Conservation (phyloP, 1,140 invertebrate genomes). For the Trichomalopsis sarcophagae region DNA sequence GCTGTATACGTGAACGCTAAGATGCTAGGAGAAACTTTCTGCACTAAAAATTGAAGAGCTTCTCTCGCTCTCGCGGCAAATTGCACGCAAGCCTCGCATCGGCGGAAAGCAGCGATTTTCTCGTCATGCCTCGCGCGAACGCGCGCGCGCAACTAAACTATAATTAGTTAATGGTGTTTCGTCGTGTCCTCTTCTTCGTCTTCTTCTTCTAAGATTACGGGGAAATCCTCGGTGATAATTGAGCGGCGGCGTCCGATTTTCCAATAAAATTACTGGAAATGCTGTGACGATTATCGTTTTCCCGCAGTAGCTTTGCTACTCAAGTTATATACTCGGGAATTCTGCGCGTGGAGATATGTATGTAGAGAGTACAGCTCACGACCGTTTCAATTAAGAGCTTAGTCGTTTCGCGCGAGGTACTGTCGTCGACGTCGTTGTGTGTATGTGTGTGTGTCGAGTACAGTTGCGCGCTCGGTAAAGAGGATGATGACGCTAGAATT, state of each 20-base stretch:
- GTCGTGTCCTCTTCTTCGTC: not conserved
- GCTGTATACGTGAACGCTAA: conserved; percentile 44
- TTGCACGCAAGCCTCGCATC: conserved; percentile 49
- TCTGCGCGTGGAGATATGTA: not conserved
- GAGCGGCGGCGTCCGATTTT: not conserved
- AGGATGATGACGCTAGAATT: not conserved
- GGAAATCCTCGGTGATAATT: not conserved
- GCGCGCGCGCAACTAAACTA: conserved; percentile 53
- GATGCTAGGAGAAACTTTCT: conserved; percentile 55
- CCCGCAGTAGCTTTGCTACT: not conserved
- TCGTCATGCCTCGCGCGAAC: conserved; percentile 49
- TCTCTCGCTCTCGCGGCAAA: conserved; percentile 56
- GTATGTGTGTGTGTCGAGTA: no score
- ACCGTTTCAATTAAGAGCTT: conserved; percentile 25
- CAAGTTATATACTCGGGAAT: not conserved
- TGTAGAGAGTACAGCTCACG: not conserved
- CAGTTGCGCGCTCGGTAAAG: not conserved
- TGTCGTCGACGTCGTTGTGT: not conserved
- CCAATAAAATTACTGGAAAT: not conserved
- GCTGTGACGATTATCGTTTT: not conserved
- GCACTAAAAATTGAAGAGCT: conserved; percentile 62
- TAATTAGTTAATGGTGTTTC: conserved; percentile 61
- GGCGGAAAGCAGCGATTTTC: conserved; percentile 63
- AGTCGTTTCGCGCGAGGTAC: not conserved
- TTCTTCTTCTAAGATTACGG: not conserved